A percentile compares a stretch with the other conserved stretches of the same genome.
phyloP scores from a whole-genome alignment of 2,113 vertebrate genomes.

The Stictonetta naevosa region DNA sequence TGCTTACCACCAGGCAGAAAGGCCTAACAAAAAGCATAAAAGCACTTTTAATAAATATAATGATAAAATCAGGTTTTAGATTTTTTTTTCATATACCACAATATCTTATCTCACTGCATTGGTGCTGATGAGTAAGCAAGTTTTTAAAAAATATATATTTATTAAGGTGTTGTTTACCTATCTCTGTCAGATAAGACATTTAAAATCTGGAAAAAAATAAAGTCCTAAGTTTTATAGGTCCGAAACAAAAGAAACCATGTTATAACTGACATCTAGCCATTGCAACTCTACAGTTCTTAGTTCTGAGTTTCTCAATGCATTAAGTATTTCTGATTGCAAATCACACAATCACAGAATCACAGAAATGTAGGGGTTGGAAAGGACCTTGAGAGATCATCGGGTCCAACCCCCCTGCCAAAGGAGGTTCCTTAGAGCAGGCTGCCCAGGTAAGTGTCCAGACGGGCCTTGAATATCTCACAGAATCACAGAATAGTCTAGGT shows the following conservation, averaged over 20 bases:
- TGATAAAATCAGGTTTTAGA: not conserved
- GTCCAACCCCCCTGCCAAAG: too few species aligned
- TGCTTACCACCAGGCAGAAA: slow-evolving; percentile 21
- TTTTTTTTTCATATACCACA: not conserved
- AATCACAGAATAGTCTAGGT: too few species aligned
- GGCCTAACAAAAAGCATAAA: slow-evolving; percentile 25
- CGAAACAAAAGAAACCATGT: not conserved
- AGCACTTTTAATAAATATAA: slow-evolving; percentile 34
- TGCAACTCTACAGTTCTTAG: not conserved
- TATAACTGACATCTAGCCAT: not conserved
- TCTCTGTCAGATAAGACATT: not conserved
- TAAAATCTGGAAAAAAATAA: not conserved
- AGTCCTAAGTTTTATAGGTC: not conserved
- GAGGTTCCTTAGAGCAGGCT: too few species aligned
- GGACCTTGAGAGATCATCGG: too few species aligned
- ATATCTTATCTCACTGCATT: not conserved
- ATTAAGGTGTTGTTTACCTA: too few species aligned
- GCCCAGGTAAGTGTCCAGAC: too few species aligned
- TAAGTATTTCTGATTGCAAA: not conserved
- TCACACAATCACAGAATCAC: too few species aligned
- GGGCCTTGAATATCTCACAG: too few species aligned
- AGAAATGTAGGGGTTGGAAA: too few species aligned
- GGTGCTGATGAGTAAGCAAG: not conserved
- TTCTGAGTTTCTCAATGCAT: not conserved
- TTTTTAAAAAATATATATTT: not conserved